Percentiles rank a stretch among this genome's conserved stretches.
Conservation (phyloP, 92 coral and sea anemone species). For the Parazoanthus darwini region DNA sequence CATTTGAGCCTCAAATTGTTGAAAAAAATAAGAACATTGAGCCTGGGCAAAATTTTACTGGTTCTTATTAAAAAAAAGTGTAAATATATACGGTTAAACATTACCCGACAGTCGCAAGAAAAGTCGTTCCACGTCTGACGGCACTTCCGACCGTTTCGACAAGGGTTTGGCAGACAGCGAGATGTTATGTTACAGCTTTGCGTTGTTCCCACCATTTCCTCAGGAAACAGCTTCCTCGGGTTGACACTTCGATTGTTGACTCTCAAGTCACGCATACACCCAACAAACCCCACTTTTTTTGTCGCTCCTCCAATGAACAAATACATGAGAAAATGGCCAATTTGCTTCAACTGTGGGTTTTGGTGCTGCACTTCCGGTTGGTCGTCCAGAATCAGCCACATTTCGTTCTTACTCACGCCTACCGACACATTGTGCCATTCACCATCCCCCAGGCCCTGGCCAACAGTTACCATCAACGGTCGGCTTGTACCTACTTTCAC, state of each 20-base stretch:
- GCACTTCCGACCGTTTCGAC: slow-evolving; percentile 75
- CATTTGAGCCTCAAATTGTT: too few species aligned
- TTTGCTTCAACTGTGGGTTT: slow-evolving; percentile 57
- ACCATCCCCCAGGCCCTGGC: slow-evolving; percentile 78
- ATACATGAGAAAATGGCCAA: slow-evolving; percentile 67
- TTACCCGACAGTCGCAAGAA: slow-evolving; percentile 74
- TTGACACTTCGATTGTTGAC: slow-evolving; percentile 62
- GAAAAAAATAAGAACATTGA: too few species aligned
- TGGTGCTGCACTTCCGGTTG: slow-evolving; percentile 72
- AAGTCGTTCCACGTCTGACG: slow-evolving; percentile 66
- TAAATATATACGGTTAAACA: too few species aligned
- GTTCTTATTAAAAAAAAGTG: too few species aligned
- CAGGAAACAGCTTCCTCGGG: slow-evolving; percentile 40
- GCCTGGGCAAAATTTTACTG: too few species aligned
- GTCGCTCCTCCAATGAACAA: slow-evolving; percentile 80
- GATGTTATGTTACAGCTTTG: slow-evolving; percentile 59
- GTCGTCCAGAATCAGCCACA: slow-evolving; percentile 71
- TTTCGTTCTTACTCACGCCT: slow-evolving; percentile 56
- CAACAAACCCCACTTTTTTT: slow-evolving; percentile 82
- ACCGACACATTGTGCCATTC: slow-evolving; percentile 87
- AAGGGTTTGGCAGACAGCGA: slow-evolving; percentile 84
- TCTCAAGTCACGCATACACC: slow-evolving; percentile 76
- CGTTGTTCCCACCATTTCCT: slow-evolving; percentile 53
- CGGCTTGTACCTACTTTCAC: slow-evolving; percentile 56
- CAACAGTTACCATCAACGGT: slow-evolving; percentile 68